Conservation (phyloP, 2,113 vertebrate genomes). For the Emydocephalus ijimae region DNA sequence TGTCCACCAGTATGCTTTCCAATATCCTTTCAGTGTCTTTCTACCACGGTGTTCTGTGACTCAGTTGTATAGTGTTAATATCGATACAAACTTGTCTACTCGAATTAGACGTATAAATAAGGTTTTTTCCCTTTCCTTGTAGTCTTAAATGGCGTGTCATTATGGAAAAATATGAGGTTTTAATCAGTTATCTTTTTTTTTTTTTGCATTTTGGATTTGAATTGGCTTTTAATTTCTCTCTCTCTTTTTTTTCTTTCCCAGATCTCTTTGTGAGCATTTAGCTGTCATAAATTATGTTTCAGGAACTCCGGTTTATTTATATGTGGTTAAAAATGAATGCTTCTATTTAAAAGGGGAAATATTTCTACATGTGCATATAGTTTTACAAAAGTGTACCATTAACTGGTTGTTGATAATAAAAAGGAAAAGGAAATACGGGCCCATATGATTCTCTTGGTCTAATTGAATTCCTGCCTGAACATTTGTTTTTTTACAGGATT, state of each 20-base stretch:
- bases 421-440: slow-evolving; percentile 77
- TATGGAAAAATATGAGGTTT: slow-evolving; percentile 82
- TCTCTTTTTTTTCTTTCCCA: slow-evolving; percentile 45
- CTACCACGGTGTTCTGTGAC: slow-evolving; percentile 97
- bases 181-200: slow-evolving; percentile 72
- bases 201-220: slow-evolving; percentile 77
- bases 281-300: slow-evolving; percentile 89
- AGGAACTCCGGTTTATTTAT: slow-evolving; percentile 96
- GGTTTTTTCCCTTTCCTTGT: slow-evolving; percentile 79
- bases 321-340: slow-evolving; percentile 97
- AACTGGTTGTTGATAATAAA: slow-evolving; percentile 99
- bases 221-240: slow-evolving; percentile 57
- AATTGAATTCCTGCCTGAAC: slow-evolving; percentile 13
- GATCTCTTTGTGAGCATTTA: slow-evolving; percentile 88
- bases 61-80: slow-evolving; percentile 98
- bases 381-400: slow-evolving; percentile 99
- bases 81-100: slow-evolving; percentile 88
- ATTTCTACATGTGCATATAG: slow-evolving; percentile 99
- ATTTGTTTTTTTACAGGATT: background rate
- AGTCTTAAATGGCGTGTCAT: slow-evolving; percentile 89
- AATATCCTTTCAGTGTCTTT: slow-evolving; percentile 88
- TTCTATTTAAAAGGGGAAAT: slow-evolving; percentile 99
- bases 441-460: slow-evolving; percentile 33
- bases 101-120: slow-evolving; percentile 88
- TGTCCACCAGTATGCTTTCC: slow-evolving; percentile 85